Evolutionary conservation across 2,797 vertebrate species (phyloP).

Genomic region (Chanos chanos): DNA sequence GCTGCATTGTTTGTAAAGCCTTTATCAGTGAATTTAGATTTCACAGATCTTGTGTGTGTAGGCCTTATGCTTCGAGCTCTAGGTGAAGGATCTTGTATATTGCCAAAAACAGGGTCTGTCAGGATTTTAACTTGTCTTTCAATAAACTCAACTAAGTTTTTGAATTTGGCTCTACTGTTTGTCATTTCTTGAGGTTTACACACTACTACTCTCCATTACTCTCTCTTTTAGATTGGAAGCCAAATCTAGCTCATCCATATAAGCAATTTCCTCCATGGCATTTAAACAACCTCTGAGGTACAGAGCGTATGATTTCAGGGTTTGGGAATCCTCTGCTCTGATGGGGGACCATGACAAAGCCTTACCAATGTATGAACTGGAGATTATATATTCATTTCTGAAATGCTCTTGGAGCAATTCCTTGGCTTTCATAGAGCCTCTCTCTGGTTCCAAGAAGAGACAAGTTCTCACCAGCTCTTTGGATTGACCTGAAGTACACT

Average conservation of each 20-base stretch:
- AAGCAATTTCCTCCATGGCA: conserved; percentile 12
- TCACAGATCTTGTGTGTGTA: background rate
- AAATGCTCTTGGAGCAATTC: background rate
- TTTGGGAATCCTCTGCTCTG: background rate
- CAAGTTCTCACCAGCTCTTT: conserved; percentile 14
- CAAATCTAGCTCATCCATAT: conserved; percentile 4
- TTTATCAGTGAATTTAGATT: conserved; percentile 1
- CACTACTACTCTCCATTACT: conserved; percentile 7
- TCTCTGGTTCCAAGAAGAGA: background rate
- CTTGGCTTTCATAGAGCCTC: conserved; percentile 1
- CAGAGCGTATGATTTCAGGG: background rate
- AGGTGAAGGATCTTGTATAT: conserved; percentile 1
- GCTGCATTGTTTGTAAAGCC: background rate
- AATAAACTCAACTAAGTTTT: background rate
- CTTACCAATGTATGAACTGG: conserved; percentile 4
- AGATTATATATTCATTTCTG: background rate
- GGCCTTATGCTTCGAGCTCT: background rate
- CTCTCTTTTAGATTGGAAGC: conserved; percentile 15
- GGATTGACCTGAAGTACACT: conserved; percentile 4
- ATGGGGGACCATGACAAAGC: conserved; percentile 2
- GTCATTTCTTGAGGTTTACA: background rate
- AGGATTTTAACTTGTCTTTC: conserved; percentile 18
- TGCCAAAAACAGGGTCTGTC: conserved; percentile 2
- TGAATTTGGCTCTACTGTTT: background rate
- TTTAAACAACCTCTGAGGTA: no score